phyloP scores from a whole-genome alignment of 1,140 invertebrate genomes.

The Euura lappo region DNA sequence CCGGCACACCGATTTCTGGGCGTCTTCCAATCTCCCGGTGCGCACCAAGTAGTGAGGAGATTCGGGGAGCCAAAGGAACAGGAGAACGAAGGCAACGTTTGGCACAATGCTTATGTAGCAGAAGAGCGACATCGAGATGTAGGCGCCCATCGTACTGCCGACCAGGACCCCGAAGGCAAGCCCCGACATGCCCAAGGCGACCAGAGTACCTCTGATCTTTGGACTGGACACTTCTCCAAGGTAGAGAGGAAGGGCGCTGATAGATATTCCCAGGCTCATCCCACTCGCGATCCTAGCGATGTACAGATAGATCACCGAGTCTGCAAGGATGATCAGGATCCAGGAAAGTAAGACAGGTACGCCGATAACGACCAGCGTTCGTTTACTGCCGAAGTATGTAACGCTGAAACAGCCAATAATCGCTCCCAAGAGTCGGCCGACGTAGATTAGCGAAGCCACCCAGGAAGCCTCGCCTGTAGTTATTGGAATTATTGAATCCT shows the following conservation, averaged over 20 bases:
- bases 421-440: constrained; percentile 52
- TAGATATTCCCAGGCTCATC: constrained; percentile 68
- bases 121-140: constrained; percentile 64
- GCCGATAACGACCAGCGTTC: constrained; percentile 65
- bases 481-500: constrained; percentile 60
- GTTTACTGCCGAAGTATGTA: constrained; percentile 69
- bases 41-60: constrained; percentile 74
- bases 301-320: constrained; percentile 61
- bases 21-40: constrained; percentile 63
- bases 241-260: constrained; percentile 70
- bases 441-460: constrained; percentile 66
- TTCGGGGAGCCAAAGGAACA: constrained; percentile 73
- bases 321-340: constrained; percentile 65
- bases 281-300: constrained; percentile 64
- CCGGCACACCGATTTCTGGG: constrained; percentile 50
- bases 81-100: constrained; percentile 64
- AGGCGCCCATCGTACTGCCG: constrained; percentile 71
- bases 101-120: constrained; percentile 64
- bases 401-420: constrained; percentile 41
- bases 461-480: constrained; percentile 67
- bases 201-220: constrained; percentile 70
- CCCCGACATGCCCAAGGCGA: constrained; percentile 60
- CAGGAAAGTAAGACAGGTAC: constrained; percentile 70
- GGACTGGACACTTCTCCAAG: constrained; percentile 69
- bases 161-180: constrained; percentile 68